Evolutionary conservation across 2,113 vertebrate genomes (phyloP), one percentile per base, ranked within the genome.

Genomic region (Epinephelus lanceolatus): DNA sequence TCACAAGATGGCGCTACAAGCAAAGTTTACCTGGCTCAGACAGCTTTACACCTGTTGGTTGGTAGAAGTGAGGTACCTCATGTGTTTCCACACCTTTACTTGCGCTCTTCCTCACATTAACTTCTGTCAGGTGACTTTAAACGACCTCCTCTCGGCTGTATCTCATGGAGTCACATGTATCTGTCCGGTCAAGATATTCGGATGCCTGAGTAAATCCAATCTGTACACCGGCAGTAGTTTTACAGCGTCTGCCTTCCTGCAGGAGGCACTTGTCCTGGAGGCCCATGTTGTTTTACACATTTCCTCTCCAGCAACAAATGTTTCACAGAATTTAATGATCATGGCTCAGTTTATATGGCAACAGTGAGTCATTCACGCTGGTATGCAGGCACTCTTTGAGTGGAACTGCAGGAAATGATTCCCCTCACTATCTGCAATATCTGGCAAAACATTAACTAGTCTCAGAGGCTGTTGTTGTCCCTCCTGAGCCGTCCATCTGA

Each of bases 371-470:
- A 91, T 74, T 63, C 3, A 13, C 27, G 51, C 42, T 69, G 81
- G 76, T 84, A 84, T 88, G 84, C 69, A 8, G 66, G 59, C 70
- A 18, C 55, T 77, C 73, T 86, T 67, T 74, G 84, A 85, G 83
- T 71, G 71, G 62, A 87, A 78, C 67, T 53, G 65, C 84, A 86
- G 85, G 88, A 92, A 91, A 81, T 83, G 5, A 84, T 80, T 66
- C 75, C 42, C 81, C 25, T 67, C 40, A 4, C 61, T 86, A 86
- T 91, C 90, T 86, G 73, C 65, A 72, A 81, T 68, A 72, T 71
- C 78, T 84, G 83, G 79, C 75, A 14, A 90, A 92, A 91, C 82
- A 93, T 92, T 89, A 93, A 88, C 92, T 42, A 19, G 52, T 56
- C 56, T 30, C 19, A 1, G 57, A 69, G 55, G 47, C 74, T 17